These are phyloP conservation scores for Dolichallabes microphthalmus DNA, from an alignment of 2,113 vertebrate genomes.

Conservation along the genomic window DNA sequence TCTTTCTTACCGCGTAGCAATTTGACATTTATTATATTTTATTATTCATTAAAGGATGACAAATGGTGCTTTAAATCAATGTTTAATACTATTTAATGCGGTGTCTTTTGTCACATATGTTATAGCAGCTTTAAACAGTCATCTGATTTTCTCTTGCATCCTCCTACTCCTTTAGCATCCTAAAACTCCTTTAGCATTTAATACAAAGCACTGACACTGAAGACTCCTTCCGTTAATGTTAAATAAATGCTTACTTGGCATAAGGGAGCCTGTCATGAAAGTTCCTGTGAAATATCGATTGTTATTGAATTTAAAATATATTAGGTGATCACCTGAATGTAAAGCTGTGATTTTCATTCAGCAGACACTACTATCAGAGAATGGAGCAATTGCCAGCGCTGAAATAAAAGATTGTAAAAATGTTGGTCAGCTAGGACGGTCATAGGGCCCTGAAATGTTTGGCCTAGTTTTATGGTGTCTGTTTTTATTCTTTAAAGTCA, in stretches of 20 bases:
- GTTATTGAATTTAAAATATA: neutral
- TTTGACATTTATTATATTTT: neutral
- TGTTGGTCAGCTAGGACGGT: neutral
- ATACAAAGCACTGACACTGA: neutral
- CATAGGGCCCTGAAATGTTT: neutral
- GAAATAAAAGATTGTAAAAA: neutral
- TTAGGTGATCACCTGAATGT: neutral
- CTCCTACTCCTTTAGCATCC: neutral
- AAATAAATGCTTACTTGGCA: neutral
- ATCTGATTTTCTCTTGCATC: neutral
- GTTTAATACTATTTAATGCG: neutral
- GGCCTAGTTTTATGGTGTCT: constrained; percentile 14
- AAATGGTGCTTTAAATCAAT: neutral
- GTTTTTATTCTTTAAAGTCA: constrained; percentile 14
- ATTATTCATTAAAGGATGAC: neutral
- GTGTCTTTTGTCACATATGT: neutral
- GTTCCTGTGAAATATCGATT: neutral
- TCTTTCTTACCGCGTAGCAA: neutral
- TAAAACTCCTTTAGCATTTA: neutral
- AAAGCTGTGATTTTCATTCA: neutral
- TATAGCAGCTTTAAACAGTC: neutral
- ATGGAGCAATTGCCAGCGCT: neutral
- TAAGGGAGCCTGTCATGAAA: neutral
- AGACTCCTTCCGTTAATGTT: neutral
- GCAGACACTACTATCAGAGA: neutral